Percentiles rank a stretch among this genome's conserved stretches.
Conservation (phyloP, 2,797 vertebrate species). For the Uromys caudimaculatus region DNA sequence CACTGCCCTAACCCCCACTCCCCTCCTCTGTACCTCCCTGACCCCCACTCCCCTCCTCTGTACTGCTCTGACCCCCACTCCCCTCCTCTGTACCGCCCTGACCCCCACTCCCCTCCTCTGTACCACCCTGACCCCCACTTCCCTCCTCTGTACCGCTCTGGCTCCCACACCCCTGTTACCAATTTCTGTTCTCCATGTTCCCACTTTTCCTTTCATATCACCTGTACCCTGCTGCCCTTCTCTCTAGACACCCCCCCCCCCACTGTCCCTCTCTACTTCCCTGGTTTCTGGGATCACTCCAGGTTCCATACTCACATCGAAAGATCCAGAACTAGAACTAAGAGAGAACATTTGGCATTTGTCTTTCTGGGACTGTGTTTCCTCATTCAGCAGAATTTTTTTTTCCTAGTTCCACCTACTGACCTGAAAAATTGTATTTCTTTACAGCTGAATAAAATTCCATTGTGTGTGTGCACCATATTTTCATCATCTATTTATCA, state of each 20-base stretch:
- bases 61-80: too few relatives aligned
- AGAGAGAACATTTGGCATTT: not conserved
- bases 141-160: not conserved
- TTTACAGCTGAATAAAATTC: not conserved
- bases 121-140: too few relatives aligned
- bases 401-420: not conserved
- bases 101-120: not conserved
- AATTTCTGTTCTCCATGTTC: not conserved
- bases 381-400: not conserved
- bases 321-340: not conserved
- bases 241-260: not conserved
- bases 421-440: not conserved
- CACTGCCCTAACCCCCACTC: rapidly evolving
- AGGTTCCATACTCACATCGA: not conserved
- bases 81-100: too few relatives aligned
- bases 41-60: too few relatives aligned
- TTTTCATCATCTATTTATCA: not conserved
- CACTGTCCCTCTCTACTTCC: not conserved
- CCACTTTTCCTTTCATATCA: too few relatives aligned
- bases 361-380: not conserved
- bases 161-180: too few relatives aligned
- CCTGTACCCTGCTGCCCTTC: not conserved
- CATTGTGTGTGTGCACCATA: not conserved
- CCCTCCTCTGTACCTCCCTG: too few relatives aligned
- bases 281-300: not conserved